Evolutionary conservation across 2,888 invertebrate species (phyloP).

Genomic region (Bombyx huttoni): DNA sequence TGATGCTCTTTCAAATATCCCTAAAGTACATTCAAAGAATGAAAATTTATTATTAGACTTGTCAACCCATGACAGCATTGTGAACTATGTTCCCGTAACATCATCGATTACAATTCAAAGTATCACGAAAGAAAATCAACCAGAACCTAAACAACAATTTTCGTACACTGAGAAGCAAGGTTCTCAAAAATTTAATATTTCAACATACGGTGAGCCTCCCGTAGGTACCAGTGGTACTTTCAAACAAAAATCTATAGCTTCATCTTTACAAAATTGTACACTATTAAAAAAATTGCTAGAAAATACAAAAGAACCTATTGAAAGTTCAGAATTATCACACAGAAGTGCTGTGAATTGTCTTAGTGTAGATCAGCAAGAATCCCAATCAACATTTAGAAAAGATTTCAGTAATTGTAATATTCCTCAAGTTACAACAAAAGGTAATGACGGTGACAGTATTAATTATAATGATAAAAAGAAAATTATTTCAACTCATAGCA

Average conservation of each 20-base stretch:
- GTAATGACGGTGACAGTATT: slow-evolving; percentile 3
- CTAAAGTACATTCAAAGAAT: neutral
- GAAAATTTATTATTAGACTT: neutral
- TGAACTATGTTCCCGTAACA: neutral
- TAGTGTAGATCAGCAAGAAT: neutral
- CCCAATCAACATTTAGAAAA: slow-evolving; percentile 3
- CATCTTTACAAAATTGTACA: slow-evolving; percentile 48
- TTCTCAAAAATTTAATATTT: neutral
- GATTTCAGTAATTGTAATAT: neutral
- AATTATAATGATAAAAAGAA: neutral
- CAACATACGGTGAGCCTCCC: neutral
- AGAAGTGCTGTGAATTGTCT: neutral
- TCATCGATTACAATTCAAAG: neutral
- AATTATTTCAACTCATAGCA: neutral
- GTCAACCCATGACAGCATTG: neutral
- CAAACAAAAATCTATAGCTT: neutral
- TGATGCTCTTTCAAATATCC: neutral
- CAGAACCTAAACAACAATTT: neutral
- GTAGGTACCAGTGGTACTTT: neutral
- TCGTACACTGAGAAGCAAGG: neutral
- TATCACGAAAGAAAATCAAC: neutral
- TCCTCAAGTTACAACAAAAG: neutral
- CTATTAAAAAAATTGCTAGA: slow-evolving; percentile 56
- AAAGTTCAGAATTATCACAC: slow-evolving; percentile 22
- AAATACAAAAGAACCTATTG: slow-evolving; percentile 38